Evolutionary conservation across 2,797 vertebrate genomes (phyloP).

Genomic region (Siniperca scherzeri): DNA sequence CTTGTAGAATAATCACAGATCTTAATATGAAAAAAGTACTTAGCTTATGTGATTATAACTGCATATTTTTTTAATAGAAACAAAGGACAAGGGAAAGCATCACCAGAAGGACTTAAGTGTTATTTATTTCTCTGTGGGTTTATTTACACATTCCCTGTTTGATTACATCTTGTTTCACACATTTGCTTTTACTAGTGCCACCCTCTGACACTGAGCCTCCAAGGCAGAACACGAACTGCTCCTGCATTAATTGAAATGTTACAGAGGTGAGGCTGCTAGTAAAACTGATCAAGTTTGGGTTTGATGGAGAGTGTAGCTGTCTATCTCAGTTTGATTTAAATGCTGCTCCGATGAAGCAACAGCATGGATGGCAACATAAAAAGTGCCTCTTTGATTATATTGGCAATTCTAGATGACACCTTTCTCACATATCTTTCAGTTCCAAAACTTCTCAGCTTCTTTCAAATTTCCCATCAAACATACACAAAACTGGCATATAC

Average conservation of each 20-base stretch:
- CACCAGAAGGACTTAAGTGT: not conserved
- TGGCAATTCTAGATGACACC: slow-evolving; percentile 7
- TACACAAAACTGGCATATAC: not conserved
- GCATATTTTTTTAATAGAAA: not conserved
- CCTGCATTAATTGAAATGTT: slow-evolving; percentile 18
- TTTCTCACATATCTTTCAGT: slow-evolving; percentile 8
- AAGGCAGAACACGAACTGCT: slow-evolving; percentile 19
- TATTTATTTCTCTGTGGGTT: not conserved
- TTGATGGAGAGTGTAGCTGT: slow-evolving; percentile 30
- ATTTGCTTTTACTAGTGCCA: slow-evolving; percentile 4
- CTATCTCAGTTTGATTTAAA: slow-evolving; percentile 24
- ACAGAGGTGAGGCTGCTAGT: slow-evolving; percentile 10
- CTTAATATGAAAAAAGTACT: not conserved
- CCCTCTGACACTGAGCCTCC: slow-evolving; percentile 7
- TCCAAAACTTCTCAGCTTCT: slow-evolving; percentile 7
- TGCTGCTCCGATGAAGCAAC: not conserved
- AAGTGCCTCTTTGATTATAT: slow-evolving; percentile 23
- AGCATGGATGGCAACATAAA: not conserved
- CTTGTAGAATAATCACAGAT: slow-evolving; percentile 15
- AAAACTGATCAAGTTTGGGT: slow-evolving; percentile 1
- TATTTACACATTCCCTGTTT: slow-evolving; percentile 20
- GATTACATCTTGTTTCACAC: slow-evolving; percentile 19
- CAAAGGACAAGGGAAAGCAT: too few relatives aligned
- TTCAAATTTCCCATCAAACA: slow-evolving; percentile 14
- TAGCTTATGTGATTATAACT: not conserved